phyloP scores from a whole-genome alignment of 2,797 vertebrate genomes.

The Synaphobranchus kaupii region DNA sequence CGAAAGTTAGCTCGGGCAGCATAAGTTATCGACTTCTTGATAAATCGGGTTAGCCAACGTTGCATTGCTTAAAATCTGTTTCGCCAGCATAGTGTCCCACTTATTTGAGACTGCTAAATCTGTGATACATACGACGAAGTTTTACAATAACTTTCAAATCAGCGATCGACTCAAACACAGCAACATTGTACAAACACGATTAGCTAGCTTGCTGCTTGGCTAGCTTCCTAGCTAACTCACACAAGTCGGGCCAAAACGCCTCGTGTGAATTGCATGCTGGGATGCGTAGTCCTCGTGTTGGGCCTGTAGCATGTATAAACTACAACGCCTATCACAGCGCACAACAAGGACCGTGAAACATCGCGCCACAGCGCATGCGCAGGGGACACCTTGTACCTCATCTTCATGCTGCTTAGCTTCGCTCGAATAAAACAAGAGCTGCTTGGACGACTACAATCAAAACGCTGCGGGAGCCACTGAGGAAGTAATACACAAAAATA shows the following conservation, averaged over 20 bases:
- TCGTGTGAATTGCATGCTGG: constrained; percentile 48
- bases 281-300: constrained; percentile 66
- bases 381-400: constrained; percentile 65
- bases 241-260: constrained; percentile 31
- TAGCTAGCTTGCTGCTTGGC: background rate
- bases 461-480: constrained; percentile 64
- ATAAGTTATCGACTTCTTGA: background rate
- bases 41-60: background rate
- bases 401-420: constrained; percentile 77
- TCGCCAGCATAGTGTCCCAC: background rate
- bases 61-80: too few relatives aligned
- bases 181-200: background rate
- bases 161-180: background rate
- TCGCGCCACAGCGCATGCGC: constrained; percentile 76
- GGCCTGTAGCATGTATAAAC: constrained; percentile 19
- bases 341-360: constrained; percentile 71
- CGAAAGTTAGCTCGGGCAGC: background rate
- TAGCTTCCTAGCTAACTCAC: background rate
- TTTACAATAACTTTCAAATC: background rate
- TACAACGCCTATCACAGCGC: constrained; percentile 37
- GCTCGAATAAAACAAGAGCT: constrained; percentile 73
- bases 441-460: constrained; percentile 69
- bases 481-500: constrained; percentile 71
- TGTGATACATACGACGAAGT: background rate
- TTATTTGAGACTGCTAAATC: background rate